Conservation (phyloP, 2,113 vertebrate genomes). For the Saguinus midas region DNA sequence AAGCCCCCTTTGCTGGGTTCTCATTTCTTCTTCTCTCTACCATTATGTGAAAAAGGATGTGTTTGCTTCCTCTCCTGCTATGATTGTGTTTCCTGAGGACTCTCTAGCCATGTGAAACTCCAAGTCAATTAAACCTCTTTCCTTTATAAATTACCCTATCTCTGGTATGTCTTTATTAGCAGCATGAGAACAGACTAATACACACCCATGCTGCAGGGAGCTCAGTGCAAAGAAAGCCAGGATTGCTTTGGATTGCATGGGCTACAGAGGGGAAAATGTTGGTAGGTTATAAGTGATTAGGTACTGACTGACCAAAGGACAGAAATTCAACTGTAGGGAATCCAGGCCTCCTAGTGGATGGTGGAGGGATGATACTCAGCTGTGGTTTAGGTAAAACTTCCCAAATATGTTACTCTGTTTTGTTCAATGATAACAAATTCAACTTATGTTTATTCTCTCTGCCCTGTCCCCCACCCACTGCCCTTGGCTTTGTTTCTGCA, state of each 20-base stretch:
- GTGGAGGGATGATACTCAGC: neutral
- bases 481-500: neutral
- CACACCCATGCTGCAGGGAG: fast-evolving
- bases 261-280: neutral
- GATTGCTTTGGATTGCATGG: neutral
- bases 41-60: too few species aligned
- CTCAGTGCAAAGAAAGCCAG: neutral
- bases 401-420: neutral
- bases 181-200: too few species aligned
- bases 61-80: too few species aligned
- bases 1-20: too few species aligned
- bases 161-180: too few species aligned
- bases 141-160: too few species aligned
- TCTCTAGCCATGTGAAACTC: too few species aligned
- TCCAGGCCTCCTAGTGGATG: neutral
- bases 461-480: fast-evolving
- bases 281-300: neutral
- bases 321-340: neutral
- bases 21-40: too few species aligned
- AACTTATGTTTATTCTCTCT: neutral
- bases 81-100: too few species aligned
- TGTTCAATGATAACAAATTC: neutral
- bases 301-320: neutral
- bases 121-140: too few species aligned
- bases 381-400: neutral